A percentile compares a stretch with the other conserved stretches of the same genome.
These are phyloP conservation scores for Drosophila rhopaloa DNA, from an alignment of 1,140 invertebrate species.

Conservation along the genomic window DNA sequence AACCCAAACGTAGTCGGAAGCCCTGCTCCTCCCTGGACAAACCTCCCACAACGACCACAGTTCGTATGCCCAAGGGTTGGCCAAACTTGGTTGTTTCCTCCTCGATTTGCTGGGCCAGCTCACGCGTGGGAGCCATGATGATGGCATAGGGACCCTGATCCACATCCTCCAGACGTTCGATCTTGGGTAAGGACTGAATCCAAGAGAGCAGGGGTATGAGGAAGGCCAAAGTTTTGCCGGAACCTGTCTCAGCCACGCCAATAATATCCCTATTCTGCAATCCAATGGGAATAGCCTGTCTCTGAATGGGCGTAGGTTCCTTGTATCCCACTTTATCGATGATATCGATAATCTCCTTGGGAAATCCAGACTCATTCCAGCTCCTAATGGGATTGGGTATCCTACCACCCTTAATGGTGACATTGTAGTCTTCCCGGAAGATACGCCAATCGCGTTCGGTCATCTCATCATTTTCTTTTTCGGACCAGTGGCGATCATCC, in stretches of 20 bases:
- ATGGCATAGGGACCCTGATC: conserved; percentile 99
- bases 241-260: conserved; percentile 99
- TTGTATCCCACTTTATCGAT: conserved; percentile 98
- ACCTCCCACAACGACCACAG: conserved; percentile 99
- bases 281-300: conserved; percentile 99
- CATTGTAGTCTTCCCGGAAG: conserved; percentile 99
- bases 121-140: conserved; percentile 98
- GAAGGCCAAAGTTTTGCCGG: conserved; percentile 99
- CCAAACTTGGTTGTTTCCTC: conserved; percentile 99
- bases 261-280: conserved; percentile 99
- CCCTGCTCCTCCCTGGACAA: conserved; percentile 99
- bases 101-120: conserved; percentile 99
- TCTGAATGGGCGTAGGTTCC: conserved; percentile 99
- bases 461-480: conserved; percentile 98
- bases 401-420: conserved; percentile 98
- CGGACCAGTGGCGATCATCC: conserved; percentile 99
- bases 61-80: conserved; percentile 96
- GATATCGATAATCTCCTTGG: conserved; percentile 96
- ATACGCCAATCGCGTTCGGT: conserved; percentile 99
- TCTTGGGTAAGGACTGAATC: conserved; percentile 99
- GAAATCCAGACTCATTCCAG: conserved; percentile 98
- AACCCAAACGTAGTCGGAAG: conserved; percentile 97
- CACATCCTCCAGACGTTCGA: conserved; percentile 95
- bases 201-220: conserved; percentile 98
- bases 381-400: conserved; percentile 98